Base-by-base conservation (phyloP, 2,797 vertebrate species). In the Acipenser oxyrinchus region DNA sequence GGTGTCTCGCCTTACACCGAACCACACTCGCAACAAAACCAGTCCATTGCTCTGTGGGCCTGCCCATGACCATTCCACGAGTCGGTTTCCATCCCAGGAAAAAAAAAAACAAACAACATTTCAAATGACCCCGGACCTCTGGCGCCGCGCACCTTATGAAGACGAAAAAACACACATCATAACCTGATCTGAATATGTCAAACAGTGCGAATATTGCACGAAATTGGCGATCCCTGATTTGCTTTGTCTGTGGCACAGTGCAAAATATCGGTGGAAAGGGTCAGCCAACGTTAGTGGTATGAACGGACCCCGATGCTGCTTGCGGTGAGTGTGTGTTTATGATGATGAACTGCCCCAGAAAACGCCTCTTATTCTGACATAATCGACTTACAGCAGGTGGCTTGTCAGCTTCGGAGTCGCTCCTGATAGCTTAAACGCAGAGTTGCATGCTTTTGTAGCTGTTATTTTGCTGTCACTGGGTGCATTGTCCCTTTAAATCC, bases 371-470 rank as follows among this genome's bases (percentile, higher is more conserved):
- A 12, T 13, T 49, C 49, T 48, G 57, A 15, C 11, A 50, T 49
- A 65, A 66, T 55, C 49, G 18, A 59, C 53, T 10, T 48, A 60
- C 53, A 15, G 37, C 52, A 11, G 51, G 48, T 23, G 51, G 23
- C 49, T 50, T 49, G 9, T 49, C 49, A 12, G 58, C 66, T 57
- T 77, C 63, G 75, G 7, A 64, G 63, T 62, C 61, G 65, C 48
- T 66, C 60, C 63, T 69, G 70, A 62, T 68, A 72, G 74, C 82
- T 71, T 85, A 68, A 70, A 64, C 70, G 18, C 63, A 60, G 11
- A 59, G 70, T 70, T 70, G 13, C 60, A 62, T 62, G 60, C 15
- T 71, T 64, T 64, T 68, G 70, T 73, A 64, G 61, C 65, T 63
- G 70, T 62, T 63, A 68, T 70, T 69, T 64, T 64, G 68, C 69